Conservation (phyloP, 53 echinoderm and acorn worm genomes). For the Hippasteria phrygiana region DNA sequence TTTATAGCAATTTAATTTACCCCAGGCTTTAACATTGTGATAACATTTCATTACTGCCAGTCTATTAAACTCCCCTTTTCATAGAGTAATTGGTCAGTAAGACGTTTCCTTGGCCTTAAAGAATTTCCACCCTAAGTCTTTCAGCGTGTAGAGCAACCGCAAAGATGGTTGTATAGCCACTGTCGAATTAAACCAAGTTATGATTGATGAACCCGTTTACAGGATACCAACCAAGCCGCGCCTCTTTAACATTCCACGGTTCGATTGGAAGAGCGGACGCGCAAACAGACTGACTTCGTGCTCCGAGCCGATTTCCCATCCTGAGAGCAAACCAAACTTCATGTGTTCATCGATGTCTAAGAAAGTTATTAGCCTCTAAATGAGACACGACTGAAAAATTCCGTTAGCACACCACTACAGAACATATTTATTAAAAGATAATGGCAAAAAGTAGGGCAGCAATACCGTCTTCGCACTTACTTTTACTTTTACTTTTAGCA, state of each 20-base stretch:
- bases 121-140: too few species aligned
- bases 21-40: background rate
- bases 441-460: too few species aligned
- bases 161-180: background rate
- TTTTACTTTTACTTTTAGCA: too few species aligned
- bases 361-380: background rate
- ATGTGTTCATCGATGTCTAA: background rate
- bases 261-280: background rate
- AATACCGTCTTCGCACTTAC: too few species aligned
- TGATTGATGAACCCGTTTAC: background rate
- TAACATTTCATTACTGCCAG: too few species aligned
- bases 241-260: background rate
- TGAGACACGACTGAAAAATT: background rate
- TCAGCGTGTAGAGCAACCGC: background rate
- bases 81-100: too few species aligned
- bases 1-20: background rate
- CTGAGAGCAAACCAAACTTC: background rate
- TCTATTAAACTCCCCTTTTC: too few species aligned
- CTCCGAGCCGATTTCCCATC: background rate
- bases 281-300: background rate
- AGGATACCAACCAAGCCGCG: background rate
- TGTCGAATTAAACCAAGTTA: slow-evolving; percentile 7
- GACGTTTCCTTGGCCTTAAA: too few species aligned
- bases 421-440: background rate
- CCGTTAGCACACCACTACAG: background rate